Evolutionary conservation across 2,113 vertebrate species (phyloP).

Genomic region (Tragulus kanchil): DNA sequence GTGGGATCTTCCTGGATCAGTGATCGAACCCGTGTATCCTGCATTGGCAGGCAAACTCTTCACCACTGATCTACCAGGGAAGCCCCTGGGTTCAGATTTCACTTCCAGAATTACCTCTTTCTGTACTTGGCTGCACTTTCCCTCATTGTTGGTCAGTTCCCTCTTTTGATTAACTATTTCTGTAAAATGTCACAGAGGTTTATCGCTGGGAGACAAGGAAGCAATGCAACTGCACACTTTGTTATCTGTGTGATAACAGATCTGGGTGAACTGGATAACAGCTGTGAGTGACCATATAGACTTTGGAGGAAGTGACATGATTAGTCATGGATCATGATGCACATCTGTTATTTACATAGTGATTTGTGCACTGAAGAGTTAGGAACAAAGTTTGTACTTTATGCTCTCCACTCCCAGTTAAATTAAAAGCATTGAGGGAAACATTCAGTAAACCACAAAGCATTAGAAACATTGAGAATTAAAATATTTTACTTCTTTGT

Average conservation of each 20-base stretch:
- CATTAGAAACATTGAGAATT: neutral
- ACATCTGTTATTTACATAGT: conserved; percentile 20
- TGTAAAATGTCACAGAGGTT: conserved; percentile 4
- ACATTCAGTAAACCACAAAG: too few species aligned
- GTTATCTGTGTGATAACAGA: conserved; percentile 1
- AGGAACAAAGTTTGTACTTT: neutral
- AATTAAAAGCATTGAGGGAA: too few species aligned
- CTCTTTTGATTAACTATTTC: neutral
- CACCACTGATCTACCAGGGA: too few species aligned
- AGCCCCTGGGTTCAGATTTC: too few species aligned
- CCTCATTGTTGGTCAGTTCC: neutral
- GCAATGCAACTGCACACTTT: neutral
- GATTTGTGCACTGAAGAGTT: neutral
- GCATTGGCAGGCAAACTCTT: too few species aligned
- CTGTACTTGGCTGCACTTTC: neutral
- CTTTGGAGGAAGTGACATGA: neutral
- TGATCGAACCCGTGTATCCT: too few species aligned
- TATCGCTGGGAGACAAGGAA: neutral
- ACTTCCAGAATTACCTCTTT: neutral
- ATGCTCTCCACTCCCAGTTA: neutral
- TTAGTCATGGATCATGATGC: neutral
- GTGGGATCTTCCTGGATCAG: too few species aligned
- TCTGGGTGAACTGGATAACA: neutral
- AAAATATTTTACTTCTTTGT: neutral
- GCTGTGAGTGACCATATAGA: neutral